phyloP scores from a whole-genome alignment of 2,113 vertebrate species.

The Ceyx margarethae region DNA sequence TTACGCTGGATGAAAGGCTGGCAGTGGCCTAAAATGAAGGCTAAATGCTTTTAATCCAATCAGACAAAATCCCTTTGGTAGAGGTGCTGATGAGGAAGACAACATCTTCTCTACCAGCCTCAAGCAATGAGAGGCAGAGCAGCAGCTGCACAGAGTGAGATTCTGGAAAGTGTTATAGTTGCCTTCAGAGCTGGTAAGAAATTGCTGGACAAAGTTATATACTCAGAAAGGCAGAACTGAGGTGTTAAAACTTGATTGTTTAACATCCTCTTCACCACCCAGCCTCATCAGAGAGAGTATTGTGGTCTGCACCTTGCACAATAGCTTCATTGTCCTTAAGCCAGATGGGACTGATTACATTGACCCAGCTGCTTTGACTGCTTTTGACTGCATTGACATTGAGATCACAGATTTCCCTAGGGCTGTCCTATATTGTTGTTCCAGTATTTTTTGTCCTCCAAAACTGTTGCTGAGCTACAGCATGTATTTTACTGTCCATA shows the following conservation, averaged over 20 bases:
- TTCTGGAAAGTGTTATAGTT: fast-evolving
- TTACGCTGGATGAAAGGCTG: neutral
- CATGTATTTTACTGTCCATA: neutral
- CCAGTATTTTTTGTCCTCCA: neutral
- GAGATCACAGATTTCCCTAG: neutral
- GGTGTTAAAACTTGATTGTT: neutral
- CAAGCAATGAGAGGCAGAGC: neutral
- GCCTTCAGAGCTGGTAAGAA: neutral
- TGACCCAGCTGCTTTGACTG: neutral
- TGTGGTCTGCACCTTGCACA: neutral
- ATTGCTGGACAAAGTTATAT: neutral
- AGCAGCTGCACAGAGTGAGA: fast-evolving
- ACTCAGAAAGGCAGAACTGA: neutral
- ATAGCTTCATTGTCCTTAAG: neutral
- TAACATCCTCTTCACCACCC: neutral
- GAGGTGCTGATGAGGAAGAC: neutral
- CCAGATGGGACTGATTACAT: neutral
- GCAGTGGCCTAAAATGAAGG: neutral
- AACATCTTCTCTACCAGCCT: neutral
- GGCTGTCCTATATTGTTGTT: neutral
- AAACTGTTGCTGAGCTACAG: neutral
- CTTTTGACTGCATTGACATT: neutral
- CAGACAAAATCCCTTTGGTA: neutral
- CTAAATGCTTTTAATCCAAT: neutral
- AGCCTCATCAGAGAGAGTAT: neutral